These are phyloP conservation scores for Acipenser transmontanus DNA, from an alignment of 2,797 vertebrate genomes.

Conservation along the genomic window DNA sequence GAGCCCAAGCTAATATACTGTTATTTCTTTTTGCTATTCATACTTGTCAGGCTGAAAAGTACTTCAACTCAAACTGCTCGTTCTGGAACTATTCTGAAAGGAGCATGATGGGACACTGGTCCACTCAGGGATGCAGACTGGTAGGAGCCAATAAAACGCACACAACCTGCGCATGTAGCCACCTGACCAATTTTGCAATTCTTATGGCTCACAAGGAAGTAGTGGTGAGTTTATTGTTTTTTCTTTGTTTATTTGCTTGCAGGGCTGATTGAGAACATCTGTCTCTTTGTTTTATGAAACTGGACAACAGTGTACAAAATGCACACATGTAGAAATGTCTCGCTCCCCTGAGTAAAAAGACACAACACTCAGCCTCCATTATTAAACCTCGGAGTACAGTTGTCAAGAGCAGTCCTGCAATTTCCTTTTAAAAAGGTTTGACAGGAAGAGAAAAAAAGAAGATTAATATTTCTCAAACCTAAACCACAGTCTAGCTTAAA, in stretches of 20 bases:
- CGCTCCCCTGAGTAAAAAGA: too few relatives aligned
- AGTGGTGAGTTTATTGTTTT: constrained; percentile 56
- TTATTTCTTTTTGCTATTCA: constrained; percentile 24
- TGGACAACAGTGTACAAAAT: not conserved
- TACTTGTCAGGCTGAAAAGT: constrained; percentile 84
- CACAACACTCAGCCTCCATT: too few relatives aligned
- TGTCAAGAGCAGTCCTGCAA: not conserved
- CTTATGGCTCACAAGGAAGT: constrained; percentile 93
- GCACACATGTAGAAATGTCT: too few relatives aligned
- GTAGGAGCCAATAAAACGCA: constrained; percentile 92
- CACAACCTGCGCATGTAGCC: constrained; percentile 92
- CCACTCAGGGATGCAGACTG: constrained; percentile 96
- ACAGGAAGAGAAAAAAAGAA: not conserved
- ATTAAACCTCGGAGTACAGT: constrained; percentile 1
- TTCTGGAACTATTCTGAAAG: constrained; percentile 99
- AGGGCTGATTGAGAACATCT: not conserved
- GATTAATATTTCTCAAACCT: not conserved
- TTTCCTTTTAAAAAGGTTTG: constrained; percentile 8
- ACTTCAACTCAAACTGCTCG: constrained; percentile 98
- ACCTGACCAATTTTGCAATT: constrained; percentile 96
- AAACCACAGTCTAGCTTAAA: constrained; percentile 1
- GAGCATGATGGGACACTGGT: constrained; percentile 99
- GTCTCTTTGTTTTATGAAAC: constrained; percentile 4
- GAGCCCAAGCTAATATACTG: not conserved
- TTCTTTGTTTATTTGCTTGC: too few relatives aligned